Conservation (phyloP, 2,888 invertebrate species). For the Acheta domesticus region DNA sequence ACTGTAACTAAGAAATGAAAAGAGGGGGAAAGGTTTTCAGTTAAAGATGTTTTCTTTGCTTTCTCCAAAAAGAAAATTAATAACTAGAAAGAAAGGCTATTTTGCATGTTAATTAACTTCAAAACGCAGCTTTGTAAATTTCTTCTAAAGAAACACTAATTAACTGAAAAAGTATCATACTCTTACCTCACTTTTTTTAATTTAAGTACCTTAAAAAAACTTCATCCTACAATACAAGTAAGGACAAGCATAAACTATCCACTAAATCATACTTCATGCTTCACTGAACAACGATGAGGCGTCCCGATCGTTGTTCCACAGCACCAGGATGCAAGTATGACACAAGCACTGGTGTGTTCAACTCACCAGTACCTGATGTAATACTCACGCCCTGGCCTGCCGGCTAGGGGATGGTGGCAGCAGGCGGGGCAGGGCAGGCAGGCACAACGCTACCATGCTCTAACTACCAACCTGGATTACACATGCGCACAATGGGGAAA, state of each 20-base stretch:
- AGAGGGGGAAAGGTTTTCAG: no score
- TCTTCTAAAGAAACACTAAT: no score
- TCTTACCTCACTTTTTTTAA: no score
- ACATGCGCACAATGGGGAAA: no score
- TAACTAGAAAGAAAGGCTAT: no score
- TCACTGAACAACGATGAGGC: not conserved
- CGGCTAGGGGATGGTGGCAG: constrained; percentile 30
- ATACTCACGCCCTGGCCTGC: constrained; percentile 81
- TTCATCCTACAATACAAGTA: not conserved
- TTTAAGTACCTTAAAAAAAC: no score
- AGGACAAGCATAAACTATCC: not conserved
- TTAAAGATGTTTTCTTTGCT: no score
- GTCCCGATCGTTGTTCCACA: not conserved
- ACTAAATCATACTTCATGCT: constrained; percentile 18
- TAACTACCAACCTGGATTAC: not conserved
- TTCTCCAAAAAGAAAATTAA: no score
- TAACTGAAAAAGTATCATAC: no score
- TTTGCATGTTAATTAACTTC: no score
- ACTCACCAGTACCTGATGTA: constrained; percentile 98
- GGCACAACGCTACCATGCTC: not conserved
- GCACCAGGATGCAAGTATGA: constrained; percentile 73
- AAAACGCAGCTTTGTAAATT: no score
- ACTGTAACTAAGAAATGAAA: no score
- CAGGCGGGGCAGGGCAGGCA: not conserved
- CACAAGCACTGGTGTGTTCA: constrained; percentile 78